Evolutionary conservation across 2,888 invertebrate species (phyloP).

Genomic region (Laothoe populi): DNA sequence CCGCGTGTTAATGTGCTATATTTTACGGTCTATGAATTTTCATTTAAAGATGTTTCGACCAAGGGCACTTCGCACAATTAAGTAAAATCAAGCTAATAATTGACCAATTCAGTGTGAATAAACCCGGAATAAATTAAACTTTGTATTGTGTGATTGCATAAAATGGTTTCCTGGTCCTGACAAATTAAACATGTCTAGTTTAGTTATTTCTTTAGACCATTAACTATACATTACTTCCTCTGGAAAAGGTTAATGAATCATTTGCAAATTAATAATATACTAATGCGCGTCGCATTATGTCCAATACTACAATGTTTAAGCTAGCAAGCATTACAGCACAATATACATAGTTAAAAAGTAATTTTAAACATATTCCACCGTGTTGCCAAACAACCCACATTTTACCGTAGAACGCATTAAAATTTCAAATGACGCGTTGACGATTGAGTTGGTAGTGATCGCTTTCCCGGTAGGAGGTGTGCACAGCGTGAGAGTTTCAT

Average conservation of each 20-base stretch:
- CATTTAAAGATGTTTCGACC: conserved; percentile 64
- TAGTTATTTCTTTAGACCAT: conserved; percentile 1
- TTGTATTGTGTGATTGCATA: conserved; percentile 1
- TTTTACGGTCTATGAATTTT: conserved; percentile 64
- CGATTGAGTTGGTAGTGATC: conserved; percentile 52
- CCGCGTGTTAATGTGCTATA: conserved; percentile 47
- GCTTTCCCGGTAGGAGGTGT: conserved; percentile 49
- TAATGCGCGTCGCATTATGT: neutral
- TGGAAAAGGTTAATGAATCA: neutral
- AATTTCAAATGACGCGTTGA: conserved; percentile 60
- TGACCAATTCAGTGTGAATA: neutral
- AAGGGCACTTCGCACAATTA: conserved; percentile 59
- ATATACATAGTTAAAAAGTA: neutral
- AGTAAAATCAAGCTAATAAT: conserved; percentile 40
- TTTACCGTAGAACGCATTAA: conserved; percentile 49
- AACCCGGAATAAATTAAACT: conserved; percentile 5
- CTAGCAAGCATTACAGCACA: neutral
- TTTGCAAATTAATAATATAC: neutral
- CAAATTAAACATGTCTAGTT: neutral
- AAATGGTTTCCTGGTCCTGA: conserved; percentile 15
- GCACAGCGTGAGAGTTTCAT: conserved; percentile 51
- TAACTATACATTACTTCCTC: neutral
- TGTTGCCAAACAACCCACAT: conserved; percentile 35
- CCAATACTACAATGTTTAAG: neutral
- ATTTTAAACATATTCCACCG: conserved; percentile 38